Evolutionary conservation across 2,888 invertebrate genomes (phyloP).

Genomic region (Brachyopa scutellaris): DNA sequence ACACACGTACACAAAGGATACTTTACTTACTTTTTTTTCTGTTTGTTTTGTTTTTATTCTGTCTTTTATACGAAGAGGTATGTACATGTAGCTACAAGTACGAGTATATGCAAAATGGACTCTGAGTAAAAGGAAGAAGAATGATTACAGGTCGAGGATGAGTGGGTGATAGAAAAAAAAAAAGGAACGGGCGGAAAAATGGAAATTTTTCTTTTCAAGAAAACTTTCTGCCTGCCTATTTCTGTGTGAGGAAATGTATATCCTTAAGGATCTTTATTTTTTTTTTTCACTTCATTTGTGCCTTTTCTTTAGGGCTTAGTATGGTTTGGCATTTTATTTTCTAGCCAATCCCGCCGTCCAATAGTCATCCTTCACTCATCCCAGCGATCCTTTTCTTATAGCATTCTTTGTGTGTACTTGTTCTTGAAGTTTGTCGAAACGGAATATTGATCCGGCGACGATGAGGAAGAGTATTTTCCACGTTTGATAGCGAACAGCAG

Average conservation of each 20-base stretch:
- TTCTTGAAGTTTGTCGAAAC: conserved; percentile 25
- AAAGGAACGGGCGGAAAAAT: conserved; percentile 54
- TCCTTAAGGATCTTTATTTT: conserved; percentile 44
- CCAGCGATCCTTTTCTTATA: conserved; percentile 30
- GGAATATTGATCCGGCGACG: conserved; percentile 43
- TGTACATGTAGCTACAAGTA: background rate
- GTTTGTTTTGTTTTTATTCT: conserved; percentile 34
- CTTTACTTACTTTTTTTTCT: conserved; percentile 37
- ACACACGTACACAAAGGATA: conserved; percentile 42
- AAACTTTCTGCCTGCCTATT: conserved; percentile 44
- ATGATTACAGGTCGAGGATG: conserved; percentile 24
- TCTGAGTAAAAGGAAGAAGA: background rate
- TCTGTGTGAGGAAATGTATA: conserved; percentile 17
- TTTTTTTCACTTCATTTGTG: conserved; percentile 32
- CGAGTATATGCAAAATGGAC: conserved; percentile 38
- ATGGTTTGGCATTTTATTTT: conserved; percentile 43
- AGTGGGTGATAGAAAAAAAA: conserved; percentile 15
- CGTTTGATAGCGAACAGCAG: conserved; percentile 11
- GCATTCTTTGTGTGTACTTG: conserved; percentile 15
- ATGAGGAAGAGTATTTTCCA: conserved; percentile 13
- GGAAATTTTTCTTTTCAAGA: conserved; percentile 56
- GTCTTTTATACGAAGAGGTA: background rate
- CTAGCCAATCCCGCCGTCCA: conserved; percentile 50
- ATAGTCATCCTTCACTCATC: conserved; percentile 36
- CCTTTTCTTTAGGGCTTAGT: conserved; percentile 30